Base-by-base conservation (phyloP, 2,113 vertebrate genomes). In the Eublepharis macularius region DNA sequence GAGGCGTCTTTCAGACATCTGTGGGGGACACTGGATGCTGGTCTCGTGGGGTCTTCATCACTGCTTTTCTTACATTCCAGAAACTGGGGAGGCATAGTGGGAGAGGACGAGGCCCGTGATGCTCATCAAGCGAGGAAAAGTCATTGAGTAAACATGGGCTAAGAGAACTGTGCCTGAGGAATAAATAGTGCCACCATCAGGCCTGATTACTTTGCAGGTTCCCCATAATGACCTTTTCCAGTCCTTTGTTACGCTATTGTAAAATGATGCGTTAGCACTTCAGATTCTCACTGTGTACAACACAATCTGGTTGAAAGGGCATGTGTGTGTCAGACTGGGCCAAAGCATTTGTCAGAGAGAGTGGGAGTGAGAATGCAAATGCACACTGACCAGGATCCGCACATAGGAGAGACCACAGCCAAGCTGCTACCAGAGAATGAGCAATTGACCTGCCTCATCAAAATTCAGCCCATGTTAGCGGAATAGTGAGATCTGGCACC, bases 341-440 rank as follows among this genome's bases (percentile, higher is more conserved):
- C 75, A 78, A n/a, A 77, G 63, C 16, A 34, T 79, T 85, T 43
- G 76, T 60, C 76, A 85, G 65, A 60, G 83, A 32, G 29, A 26
- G 76, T 80, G 65, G 83, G 83, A 66, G 63, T 69, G 19, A 69
- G 66, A 47, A 41, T 19, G 34, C 57, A 63, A 72, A 69, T 51
- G 49, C 49, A 57, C 45, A 76, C 76, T 41, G 13, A n/a, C 29
- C 45, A 43, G 49, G 34, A 79, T 85, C 76, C 29, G 57, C 36
- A 41, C 39, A 24, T 60, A 32, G 66, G n/a, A 78, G 39, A n/a
- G 34, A 14, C 76, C 34, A 45, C 34, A 63, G 51, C 32, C 32
- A 24, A 79, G 32, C 39, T 54, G 47, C 60, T 26, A 45, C 43
- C 63, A 24, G 41, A 69, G 17, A 24, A n/a, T 8, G 32, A 29